phyloP scores from a whole-genome alignment of 2,888 invertebrate species.

The Nephrocerus scutellatus region DNA sequence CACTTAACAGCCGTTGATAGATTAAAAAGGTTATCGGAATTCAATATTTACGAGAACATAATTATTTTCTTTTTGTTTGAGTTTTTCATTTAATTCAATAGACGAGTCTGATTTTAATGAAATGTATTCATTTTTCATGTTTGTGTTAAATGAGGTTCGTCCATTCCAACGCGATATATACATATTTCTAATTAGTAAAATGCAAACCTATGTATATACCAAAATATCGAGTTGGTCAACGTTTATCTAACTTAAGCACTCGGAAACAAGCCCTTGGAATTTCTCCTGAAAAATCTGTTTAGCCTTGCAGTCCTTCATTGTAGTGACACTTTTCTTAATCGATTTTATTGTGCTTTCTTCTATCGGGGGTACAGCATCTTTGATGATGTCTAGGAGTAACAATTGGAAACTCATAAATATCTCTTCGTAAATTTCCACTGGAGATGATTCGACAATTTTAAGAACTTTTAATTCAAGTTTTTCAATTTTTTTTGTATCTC shows the following conservation, averaged over 20 bases:
- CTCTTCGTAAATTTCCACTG: conserved; percentile 30
- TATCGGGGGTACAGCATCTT: conserved; percentile 23
- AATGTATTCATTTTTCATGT: too few species aligned
- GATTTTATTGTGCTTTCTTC: conserved; percentile 22
- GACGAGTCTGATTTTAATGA: too few species aligned
- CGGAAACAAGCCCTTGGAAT: conserved; percentile 25
- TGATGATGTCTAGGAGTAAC: conserved; percentile 28
- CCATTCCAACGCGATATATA: too few species aligned
- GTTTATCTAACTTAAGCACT: conserved; percentile 19
- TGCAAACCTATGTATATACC: too few species aligned
- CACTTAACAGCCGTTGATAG: too few species aligned
- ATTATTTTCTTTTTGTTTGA: too few species aligned
- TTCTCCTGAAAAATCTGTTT: conserved; percentile 31
- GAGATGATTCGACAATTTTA: conserved; percentile 30
- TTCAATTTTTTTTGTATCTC: conserved; percentile 26
- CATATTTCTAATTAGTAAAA: too few species aligned
- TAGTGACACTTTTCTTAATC: conserved; percentile 24
- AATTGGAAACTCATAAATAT: conserved; percentile 32
- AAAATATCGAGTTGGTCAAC: too few species aligned
- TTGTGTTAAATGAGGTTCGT: too few species aligned
- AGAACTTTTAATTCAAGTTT: conserved; percentile 30
- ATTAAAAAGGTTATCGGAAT: too few species aligned
- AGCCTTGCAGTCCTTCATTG: conserved; percentile 32
- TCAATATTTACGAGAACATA: too few species aligned
- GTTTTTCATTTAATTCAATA: too few species aligned